These are phyloP conservation scores for Celastrina argiolus DNA, from an alignment of 2,888 invertebrate genomes.

Conservation along the genomic window DNA sequence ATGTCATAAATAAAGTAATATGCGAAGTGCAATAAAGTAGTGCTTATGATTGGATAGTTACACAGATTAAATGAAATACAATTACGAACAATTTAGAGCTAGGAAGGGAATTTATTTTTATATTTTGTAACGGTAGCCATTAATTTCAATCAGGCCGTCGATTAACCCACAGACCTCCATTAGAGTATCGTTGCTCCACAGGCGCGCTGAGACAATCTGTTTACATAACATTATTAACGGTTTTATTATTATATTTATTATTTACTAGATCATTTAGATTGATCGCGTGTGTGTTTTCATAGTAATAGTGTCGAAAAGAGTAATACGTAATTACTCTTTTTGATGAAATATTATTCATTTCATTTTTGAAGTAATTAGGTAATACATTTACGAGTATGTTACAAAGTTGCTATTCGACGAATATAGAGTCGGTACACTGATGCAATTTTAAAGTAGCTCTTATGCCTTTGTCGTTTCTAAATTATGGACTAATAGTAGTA, in stretches of 20 bases:
- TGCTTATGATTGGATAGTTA: neutral
- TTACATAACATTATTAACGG: neutral
- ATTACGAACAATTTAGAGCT: neutral
- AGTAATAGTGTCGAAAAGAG: neutral
- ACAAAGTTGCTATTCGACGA: no score
- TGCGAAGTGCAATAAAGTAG: neutral
- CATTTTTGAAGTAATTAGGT: no score
- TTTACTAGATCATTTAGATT: neutral
- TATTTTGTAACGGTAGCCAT: conserved; percentile 10
- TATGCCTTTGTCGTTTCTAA: neutral
- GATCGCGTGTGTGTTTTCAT: neutral
- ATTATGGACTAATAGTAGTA: neutral
- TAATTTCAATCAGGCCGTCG: conserved; percentile 19
- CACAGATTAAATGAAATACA: conserved; percentile 15
- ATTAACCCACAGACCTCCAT: conserved; percentile 16
- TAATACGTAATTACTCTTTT: neutral
- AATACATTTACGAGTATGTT: no score
- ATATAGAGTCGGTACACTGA: neutral
- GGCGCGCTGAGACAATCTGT: conserved; percentile 4
- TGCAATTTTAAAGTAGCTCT: neutral
- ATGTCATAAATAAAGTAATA: neutral
- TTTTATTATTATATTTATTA: neutral
- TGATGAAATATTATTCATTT: no score
- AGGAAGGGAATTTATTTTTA: conserved; percentile 8
- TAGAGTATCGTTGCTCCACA: conserved; percentile 12